Conservation (phyloP, 1,140 invertebrate genomes). For the Zaprionus capensis region DNA sequence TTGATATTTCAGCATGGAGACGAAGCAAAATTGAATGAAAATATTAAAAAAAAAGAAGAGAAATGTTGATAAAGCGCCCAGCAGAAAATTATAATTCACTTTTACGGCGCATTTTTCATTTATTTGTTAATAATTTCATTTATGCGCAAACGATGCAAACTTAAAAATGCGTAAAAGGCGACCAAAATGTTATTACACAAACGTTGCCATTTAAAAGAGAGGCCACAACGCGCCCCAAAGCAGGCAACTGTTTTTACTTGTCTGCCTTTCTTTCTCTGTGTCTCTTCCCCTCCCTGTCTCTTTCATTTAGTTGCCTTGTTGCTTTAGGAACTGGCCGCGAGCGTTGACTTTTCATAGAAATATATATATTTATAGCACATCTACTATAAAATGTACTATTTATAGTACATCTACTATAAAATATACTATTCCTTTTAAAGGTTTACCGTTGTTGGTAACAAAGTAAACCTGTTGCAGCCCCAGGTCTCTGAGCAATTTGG, state of each 20-base stretch:
- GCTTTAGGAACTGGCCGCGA: not conserved
- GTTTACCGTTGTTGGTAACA: not conserved
- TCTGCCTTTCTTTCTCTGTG: not conserved
- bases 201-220: conserved; percentile 57
- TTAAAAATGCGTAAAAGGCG: conserved; percentile 53
- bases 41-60: conserved; percentile 52
- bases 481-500: conserved; percentile 37
- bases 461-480: conserved; percentile 5
- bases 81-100: conserved; percentile 56
- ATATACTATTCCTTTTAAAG: not conserved
- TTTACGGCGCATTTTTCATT: conserved; percentile 58
- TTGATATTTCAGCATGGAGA: conserved; percentile 56
- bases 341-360: not conserved
- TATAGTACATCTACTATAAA: not conserved
- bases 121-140: conserved; percentile 66
- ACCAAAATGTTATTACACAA: conserved; percentile 58
- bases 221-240: conserved; percentile 12
- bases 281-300: not conserved
- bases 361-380: not conserved
- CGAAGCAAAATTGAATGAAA: conserved; percentile 64
- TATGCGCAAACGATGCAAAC: conserved; percentile 54
- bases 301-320: not conserved
- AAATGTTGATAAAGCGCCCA: conserved; percentile 23
- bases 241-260: conserved; percentile 18
- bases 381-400: not conserved